Evolutionary conservation across 2,888 invertebrate genomes (phyloP), one percentile per base, ranked within the genome.

Genomic region (Agrochola lychnidis): DNA sequence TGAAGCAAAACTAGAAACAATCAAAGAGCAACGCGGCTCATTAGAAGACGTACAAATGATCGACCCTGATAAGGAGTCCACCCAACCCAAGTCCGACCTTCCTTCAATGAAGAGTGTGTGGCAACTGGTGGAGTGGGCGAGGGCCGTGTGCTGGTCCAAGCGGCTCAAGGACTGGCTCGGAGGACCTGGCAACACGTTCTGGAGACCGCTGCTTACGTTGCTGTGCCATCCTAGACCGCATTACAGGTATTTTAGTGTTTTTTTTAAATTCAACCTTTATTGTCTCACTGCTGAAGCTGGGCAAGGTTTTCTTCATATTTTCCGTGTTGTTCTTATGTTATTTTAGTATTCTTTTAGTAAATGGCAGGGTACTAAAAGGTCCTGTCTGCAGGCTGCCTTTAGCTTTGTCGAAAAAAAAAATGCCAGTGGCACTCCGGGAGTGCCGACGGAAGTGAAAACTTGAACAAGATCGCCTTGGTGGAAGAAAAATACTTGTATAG

Each of bases 121-220:
- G 83, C 92, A 92, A 79, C 97, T 98, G 70, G 97, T 99, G 79
- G 98, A 98, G 89, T 99, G 99, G 95, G 98, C 99, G 90, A 97
- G 98, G 0, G 98, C 98, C 82, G 97, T 99, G 78, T 98, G 98
- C 91, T 97, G 98, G 40, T 99, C 98, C 89, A 98, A 98, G 36
- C 97, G 97, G 83, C 98, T 99, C 97, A 98, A 98, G 86, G 98
- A 98, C 93, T 99, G 99, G 99, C 97, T 99, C 67, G 99, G 99
- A 22, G 97, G 97, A 0, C 98, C 98, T 85, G 99, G 99, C 12
- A 97, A 98, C 4, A 97, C 97, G n/a, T 99, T 99, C 95, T 99
- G 99, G 99, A 97, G 98, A 67, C 98, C 98, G 6, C 95, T 99
- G 81, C 96, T 99, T 16, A 97, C 97, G 78, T 97, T 98, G 91